phyloP scores from a whole-genome alignment of 1,140 invertebrate species.

The Drosophila virilis region DNA sequence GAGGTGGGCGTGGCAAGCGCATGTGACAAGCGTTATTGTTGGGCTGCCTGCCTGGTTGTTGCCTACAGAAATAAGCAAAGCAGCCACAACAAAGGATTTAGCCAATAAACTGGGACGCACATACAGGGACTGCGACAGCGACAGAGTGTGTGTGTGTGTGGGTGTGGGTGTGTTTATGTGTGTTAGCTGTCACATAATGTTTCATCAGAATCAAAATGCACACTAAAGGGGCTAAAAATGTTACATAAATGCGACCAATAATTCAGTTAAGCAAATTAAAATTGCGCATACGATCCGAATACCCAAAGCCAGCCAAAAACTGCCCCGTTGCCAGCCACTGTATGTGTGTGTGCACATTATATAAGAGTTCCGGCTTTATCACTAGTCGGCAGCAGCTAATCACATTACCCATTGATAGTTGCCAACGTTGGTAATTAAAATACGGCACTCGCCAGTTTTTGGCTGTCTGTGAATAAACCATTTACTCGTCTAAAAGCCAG shows the following conservation, averaged over 20 bases:
- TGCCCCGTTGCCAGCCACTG: conserved; percentile 14
- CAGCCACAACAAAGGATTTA: conserved; percentile 71
- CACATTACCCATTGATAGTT: conserved; percentile 77
- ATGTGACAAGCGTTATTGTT: conserved; percentile 30
- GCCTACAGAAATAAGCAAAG: conserved; percentile 32
- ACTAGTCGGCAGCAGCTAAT: conserved; percentile 46
- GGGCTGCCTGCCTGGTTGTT: conserved; percentile 5
- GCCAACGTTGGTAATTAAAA: conserved; percentile 63
- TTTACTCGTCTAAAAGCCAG: conserved; percentile 42
- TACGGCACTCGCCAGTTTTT: conserved; percentile 25
- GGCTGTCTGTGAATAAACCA: conserved; percentile 16
- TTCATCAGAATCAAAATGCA: conserved; percentile 72
- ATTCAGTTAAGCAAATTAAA: conserved; percentile 74
- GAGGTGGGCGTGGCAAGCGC: conserved; percentile 19
- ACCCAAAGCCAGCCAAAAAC: conserved; percentile 24
- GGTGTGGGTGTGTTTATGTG: conserved; percentile 38
- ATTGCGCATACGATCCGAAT: conserved; percentile 56
- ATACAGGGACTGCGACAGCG: conserved; percentile 4
- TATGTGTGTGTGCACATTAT: conserved; percentile 27
- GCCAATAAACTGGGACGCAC: conserved; percentile 47
- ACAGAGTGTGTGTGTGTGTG: conserved; percentile 7
- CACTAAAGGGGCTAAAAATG: conserved; percentile 40
- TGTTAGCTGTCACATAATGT: conserved; percentile 66
- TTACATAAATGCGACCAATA: conserved; percentile 72
- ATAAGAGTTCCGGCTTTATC: conserved; percentile 23